These are phyloP conservation scores for Carollia perspicillata DNA, from an alignment of 2,113 vertebrate genomes.

Conservation along the genomic window DNA sequence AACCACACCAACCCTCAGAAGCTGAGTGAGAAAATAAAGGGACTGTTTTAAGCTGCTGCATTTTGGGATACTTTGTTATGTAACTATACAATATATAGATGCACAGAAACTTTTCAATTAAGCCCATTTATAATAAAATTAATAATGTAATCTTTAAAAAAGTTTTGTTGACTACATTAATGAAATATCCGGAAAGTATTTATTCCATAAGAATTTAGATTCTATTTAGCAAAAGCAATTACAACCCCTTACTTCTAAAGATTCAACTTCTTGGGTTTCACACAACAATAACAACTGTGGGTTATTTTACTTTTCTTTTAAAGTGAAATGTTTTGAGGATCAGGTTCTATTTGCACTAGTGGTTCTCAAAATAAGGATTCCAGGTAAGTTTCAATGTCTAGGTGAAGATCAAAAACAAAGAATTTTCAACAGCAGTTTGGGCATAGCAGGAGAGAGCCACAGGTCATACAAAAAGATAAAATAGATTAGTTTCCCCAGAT, in stretches of 20 bases:
- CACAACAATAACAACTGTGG: neutral
- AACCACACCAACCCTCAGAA: neutral
- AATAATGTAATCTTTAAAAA: neutral
- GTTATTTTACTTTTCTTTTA: neutral
- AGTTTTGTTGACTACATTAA: neutral
- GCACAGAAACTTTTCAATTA: neutral
- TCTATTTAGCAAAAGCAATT: neutral
- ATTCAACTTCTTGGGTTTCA: neutral
- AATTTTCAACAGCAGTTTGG: conserved; percentile 20
- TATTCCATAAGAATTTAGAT: neutral
- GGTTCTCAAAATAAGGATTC: conserved; percentile 39
- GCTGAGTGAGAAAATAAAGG: neutral
- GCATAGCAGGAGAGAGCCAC: neutral
- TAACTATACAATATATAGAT: neutral
- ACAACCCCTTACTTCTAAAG: neutral
- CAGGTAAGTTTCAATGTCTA: neutral
- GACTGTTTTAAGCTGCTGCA: neutral
- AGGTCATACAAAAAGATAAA: conserved; percentile 23
- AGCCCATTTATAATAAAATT: neutral
- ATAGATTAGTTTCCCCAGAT: neutral
- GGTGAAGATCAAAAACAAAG: conserved; percentile 10
- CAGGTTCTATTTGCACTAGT: neutral
- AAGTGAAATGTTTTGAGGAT: neutral
- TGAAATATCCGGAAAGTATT: neutral
- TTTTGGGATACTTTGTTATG: neutral